Conservation (phyloP, 92 coral and sea anemone species). For the Palythoa heliodiscus region DNA sequence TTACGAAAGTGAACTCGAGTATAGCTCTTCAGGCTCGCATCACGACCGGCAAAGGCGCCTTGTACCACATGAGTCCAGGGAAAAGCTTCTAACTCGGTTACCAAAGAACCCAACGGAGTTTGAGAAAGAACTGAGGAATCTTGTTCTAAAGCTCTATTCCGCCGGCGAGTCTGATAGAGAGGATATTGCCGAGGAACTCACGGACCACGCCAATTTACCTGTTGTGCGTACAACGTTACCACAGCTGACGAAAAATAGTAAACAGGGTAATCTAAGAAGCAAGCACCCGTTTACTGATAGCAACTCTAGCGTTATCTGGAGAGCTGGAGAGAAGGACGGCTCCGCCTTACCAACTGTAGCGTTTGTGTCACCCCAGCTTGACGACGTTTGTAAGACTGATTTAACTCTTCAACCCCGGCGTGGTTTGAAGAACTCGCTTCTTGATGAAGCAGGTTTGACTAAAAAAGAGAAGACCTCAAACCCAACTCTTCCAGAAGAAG, state of each 20-base stretch:
- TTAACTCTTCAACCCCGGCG: not conserved
- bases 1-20: conserved; percentile 70
- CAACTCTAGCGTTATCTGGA: not conserved
- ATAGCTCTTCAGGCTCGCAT: conserved; percentile 35
- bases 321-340: not conserved
- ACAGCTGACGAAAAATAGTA: not conserved
- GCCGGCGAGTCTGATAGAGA: conserved; percentile 47
- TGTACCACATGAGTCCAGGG: conserved; percentile 39
- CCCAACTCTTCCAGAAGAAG: not conserved
- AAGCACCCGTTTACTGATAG: not conserved
- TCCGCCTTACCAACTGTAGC: not conserved
- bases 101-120: conserved; percentile 72
- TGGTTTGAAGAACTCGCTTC: not conserved
- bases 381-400: not conserved
- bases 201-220: not conserved
- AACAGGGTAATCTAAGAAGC: not conserved
- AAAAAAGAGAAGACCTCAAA: not conserved
- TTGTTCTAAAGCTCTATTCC: conserved; percentile 77
- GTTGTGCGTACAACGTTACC: conserved; percentile 1
- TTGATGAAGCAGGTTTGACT: not conserved
- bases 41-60: conserved; percentile 39
- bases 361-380: conserved; percentile 6
- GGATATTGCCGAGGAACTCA: not conserved
- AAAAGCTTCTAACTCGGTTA: conserved; percentile 65
- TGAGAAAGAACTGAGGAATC: conserved; percentile 67